phyloP scores from a whole-genome alignment of 2,888 invertebrate genomes.

The Leucozona laternaria region DNA sequence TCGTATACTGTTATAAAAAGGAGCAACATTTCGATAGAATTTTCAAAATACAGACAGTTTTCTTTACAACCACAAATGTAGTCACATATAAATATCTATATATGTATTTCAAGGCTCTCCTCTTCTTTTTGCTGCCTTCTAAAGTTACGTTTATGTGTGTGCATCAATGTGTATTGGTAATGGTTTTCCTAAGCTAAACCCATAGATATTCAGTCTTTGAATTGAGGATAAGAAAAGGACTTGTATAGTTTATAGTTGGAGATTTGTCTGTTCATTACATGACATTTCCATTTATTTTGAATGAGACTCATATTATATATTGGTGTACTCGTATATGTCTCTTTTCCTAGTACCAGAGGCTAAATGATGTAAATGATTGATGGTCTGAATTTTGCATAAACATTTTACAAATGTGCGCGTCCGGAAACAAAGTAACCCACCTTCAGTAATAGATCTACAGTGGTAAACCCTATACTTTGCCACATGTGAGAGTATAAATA shows the following conservation, averaged over 20 bases:
- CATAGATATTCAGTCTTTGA: slow-evolving; percentile 29
- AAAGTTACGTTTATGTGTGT: background rate
- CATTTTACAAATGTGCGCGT: slow-evolving; percentile 22
- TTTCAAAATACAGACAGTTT: slow-evolving; percentile 62
- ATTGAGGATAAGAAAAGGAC: slow-evolving; percentile 46
- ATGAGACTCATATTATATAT: slow-evolving; percentile 17
- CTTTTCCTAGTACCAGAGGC: background rate
- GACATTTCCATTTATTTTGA: slow-evolving; percentile 62
- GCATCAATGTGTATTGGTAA: background rate
- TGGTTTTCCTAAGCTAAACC: slow-evolving; percentile 15
- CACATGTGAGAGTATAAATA: slow-evolving; percentile 15
- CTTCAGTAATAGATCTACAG: slow-evolving; percentile 32
- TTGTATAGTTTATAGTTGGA: slow-evolving; percentile 56
- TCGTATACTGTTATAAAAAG: slow-evolving; percentile 2
- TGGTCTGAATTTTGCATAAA: slow-evolving; percentile 45
- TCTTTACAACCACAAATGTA: slow-evolving; percentile 49
- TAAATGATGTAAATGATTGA: slow-evolving; percentile 45
- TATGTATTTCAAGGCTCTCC: slow-evolving; percentile 35
- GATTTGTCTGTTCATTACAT: slow-evolving; percentile 67
- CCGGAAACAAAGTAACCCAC: slow-evolving; percentile 18
- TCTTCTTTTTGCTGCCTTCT: background rate
- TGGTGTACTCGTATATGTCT: background rate
- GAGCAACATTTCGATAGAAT: slow-evolving; percentile 52
- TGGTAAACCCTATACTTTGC: background rate
- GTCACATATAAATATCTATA: slow-evolving; percentile 12